Percentiles rank a stretch among this genome's conserved stretches.
Conservation (phyloP, 2,888 invertebrate species). For the Leptarthrus brevirostris region DNA sequence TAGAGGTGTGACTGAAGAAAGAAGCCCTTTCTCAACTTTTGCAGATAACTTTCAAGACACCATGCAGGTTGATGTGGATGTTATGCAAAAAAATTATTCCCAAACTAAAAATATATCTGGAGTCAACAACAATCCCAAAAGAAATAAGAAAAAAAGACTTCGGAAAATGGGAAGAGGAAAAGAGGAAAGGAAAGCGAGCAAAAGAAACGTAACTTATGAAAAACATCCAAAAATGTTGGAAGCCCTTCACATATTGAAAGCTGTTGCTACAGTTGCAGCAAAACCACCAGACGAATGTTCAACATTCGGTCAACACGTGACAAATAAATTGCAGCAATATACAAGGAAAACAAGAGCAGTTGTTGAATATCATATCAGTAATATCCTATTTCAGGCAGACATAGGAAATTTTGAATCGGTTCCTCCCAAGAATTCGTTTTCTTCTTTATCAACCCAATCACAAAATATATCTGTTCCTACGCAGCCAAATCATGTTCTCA, state of each 20-base stretch:
- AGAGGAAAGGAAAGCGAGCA: background rate
- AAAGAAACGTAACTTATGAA: background rate
- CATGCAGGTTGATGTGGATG: too few species aligned
- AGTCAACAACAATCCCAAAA: background rate
- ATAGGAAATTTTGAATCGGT: background rate
- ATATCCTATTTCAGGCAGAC: slow-evolving; percentile 1
- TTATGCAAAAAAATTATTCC: too few species aligned
- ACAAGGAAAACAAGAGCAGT: background rate
- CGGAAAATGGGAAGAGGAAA: background rate
- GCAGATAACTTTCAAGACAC: too few species aligned
- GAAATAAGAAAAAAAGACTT: too few species aligned
- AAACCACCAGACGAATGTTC: background rate
- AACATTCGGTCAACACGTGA: background rate
- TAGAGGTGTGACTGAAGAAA: too few species aligned
- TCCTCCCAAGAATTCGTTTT: too few species aligned
- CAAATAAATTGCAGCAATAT: slow-evolving; percentile 1
- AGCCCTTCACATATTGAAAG: slow-evolving; percentile 2
- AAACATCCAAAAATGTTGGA: background rate
- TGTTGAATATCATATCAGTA: background rate
- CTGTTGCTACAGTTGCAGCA: background rate
- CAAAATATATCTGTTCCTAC: too few species aligned
- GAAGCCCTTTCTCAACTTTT: too few species aligned
- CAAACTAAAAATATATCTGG: background rate
- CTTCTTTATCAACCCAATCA: too few species aligned
- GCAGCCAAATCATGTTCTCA: too few species aligned